Evolutionary conservation across 2,888 invertebrate genomes (phyloP).

Genomic region (Polietes domitor): DNA sequence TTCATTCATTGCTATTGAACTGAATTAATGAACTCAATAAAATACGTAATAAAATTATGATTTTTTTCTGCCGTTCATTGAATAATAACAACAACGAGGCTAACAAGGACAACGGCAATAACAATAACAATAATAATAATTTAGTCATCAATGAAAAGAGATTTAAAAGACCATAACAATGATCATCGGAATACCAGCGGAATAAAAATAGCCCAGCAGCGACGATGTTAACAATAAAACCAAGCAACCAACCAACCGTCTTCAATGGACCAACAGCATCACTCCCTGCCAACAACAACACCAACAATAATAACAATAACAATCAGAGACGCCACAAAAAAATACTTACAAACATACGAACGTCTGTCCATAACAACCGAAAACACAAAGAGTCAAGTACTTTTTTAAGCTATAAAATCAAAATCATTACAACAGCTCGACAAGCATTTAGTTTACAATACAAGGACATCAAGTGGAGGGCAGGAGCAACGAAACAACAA

Average conservation of each 20-base stretch:
- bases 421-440: constrained; percentile 58
- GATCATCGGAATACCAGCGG: neutral
- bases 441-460: constrained; percentile 59
- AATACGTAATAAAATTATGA: constrained; percentile 30
- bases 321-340: neutral
- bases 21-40: constrained; percentile 22
- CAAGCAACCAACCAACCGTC: no score
- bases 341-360: neutral
- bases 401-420: constrained; percentile 60
- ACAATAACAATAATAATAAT: constrained; percentile 28
- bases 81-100: constrained; percentile 23
- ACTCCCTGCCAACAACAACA: neutral
- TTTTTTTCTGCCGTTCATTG: neutral
- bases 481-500: neutral
- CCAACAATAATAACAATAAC: neutral
- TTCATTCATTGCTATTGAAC: neutral
- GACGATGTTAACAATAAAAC: constrained; percentile 16
- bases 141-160: constrained; percentile 48
- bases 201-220: neutral
- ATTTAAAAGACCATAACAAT: constrained; percentile 46
- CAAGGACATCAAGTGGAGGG: constrained; percentile 4
- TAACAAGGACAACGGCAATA: constrained; percentile 16
- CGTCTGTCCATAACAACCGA: neutral
- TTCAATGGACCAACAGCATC: neutral
- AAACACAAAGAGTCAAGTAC: constrained; percentile 49